Evolutionary conservation across 1,140 invertebrate species (phyloP), one percentile per base, ranked within the genome.

Genomic region (Diorhabda carinulata): DNA sequence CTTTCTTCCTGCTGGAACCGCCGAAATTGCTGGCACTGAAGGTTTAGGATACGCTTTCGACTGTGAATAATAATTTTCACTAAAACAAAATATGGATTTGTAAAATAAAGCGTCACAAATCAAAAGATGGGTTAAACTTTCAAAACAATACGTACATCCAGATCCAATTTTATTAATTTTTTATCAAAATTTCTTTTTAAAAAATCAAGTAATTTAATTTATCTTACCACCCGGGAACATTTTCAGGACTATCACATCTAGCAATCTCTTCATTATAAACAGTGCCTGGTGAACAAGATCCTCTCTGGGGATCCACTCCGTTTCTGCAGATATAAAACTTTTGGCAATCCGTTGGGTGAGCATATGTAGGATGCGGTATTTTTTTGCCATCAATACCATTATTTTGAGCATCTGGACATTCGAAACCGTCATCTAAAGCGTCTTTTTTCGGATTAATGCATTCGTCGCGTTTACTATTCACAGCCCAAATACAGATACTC

Each of bases 261-360:
- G 92, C 90, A 8, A 84, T 90, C 5, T 89, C 89, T 67, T 93
- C 92, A 74, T 92, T 93, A 83, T 94, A 95, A 43, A 94, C 92
- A 7, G 87, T 89, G 44, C 90, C 91, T 3, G 85, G 81, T 3
- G 89, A 86, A 78, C 92, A 94, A 72, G 89, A 89, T 5, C 90
- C 90, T 71, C 90, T 87, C 78, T 93, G 89, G 0, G 92, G 91
- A 68, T 87, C 86, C 2, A 91, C 85, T 3, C 91, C 91, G 73
- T 92, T 92, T 57, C 91, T 83, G 81, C 92, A 94, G 70, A 94
- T 92, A 82, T 93, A 94, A 81, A 93, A 93, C 76, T 91, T 92
- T 72, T 90, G 88, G 78, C 92, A 95, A 78, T 95, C 92, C 47
- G 91, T 89, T 0, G 91, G 88, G 81, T 93, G 90, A 3, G 91